phyloP scores from a whole-genome alignment of 2,888 invertebrate genomes.

The Cephus pygmeus region DNA sequence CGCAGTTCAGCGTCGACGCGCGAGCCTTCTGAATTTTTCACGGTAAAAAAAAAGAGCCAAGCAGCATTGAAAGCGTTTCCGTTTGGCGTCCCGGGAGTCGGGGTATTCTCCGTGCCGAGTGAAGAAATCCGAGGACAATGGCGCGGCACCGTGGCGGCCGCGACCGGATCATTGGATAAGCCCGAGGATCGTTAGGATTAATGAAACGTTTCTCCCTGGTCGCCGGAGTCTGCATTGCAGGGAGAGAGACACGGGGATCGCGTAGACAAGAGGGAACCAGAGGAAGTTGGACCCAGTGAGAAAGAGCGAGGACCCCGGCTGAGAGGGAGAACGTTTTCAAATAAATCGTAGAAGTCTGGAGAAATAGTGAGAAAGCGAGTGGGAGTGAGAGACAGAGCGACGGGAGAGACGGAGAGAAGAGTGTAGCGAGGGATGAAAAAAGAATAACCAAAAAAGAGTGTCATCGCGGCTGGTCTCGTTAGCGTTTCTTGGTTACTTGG shows the following conservation, averaged over 20 bases:
- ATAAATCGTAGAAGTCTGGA: not conserved
- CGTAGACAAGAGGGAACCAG: constrained; percentile 14
- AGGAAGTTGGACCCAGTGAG: not conserved
- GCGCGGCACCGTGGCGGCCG: not conserved
- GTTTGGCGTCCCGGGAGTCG: no score
- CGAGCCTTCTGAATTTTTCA: no score
- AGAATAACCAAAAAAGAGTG: not conserved
- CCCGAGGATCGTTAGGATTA: constrained; percentile 33
- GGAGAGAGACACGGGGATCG: constrained; percentile 13
- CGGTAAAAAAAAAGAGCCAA: no score
- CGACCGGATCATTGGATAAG: constrained; percentile 26
- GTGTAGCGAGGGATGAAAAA: not conserved
- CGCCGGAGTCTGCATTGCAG: constrained; percentile 23
- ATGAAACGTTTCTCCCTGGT: constrained; percentile 34
- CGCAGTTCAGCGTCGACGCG: no score
- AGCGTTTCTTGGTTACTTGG: constrained; percentile 37
- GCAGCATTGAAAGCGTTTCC: no score
- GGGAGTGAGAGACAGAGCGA: constrained; percentile 12
- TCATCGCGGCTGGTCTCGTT: constrained; percentile 28
- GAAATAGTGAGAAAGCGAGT: not conserved
- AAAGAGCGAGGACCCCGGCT: constrained; percentile 1
- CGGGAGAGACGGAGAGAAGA: constrained; percentile 6
- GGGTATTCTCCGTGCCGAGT: no score
- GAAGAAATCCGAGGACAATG: constrained; percentile 5
- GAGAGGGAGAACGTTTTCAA: not conserved